phyloP scores from a whole-genome alignment of 1,140 invertebrate species.

The Achatina immaculata region DNA sequence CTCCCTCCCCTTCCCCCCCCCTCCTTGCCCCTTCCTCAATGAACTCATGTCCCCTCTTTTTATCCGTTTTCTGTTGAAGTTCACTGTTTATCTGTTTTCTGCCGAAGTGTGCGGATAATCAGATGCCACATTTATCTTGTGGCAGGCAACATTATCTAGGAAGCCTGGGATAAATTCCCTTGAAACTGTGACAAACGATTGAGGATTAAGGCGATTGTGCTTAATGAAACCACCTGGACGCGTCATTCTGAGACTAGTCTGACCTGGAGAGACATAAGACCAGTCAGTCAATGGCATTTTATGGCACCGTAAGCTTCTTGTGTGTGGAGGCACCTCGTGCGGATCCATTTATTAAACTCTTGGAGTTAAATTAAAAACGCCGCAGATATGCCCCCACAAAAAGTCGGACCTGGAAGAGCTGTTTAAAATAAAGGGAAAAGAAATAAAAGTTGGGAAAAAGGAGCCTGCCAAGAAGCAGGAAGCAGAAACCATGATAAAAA shows the following conservation, averaged over 20 bases:
- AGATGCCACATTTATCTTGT: slow-evolving; percentile 21
- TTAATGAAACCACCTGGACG: slow-evolving; percentile 22
- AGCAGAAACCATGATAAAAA: no score
- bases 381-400: no score
- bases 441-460: no score
- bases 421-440: no score
- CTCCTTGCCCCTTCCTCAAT: no score
- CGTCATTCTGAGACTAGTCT: neutral
- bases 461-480: no score
- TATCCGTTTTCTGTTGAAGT: neutral
- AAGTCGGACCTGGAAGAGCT: no score
- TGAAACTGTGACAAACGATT: slow-evolving; percentile 23
- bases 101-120: neutral
- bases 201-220: slow-evolving; percentile 11
- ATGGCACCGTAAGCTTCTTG: neutral
- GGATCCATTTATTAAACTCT: neutral
- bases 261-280: slow-evolving; percentile 2
- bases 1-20: no score
- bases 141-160: slow-evolving; percentile 9
- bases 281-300: neutral
- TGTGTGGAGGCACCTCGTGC: neutral
- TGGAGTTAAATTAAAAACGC: no score
- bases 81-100: neutral
- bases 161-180: neutral
- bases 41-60: no score